Base-by-base conservation (phyloP, 2,888 invertebrate species). In the Tachina fera region DNA sequence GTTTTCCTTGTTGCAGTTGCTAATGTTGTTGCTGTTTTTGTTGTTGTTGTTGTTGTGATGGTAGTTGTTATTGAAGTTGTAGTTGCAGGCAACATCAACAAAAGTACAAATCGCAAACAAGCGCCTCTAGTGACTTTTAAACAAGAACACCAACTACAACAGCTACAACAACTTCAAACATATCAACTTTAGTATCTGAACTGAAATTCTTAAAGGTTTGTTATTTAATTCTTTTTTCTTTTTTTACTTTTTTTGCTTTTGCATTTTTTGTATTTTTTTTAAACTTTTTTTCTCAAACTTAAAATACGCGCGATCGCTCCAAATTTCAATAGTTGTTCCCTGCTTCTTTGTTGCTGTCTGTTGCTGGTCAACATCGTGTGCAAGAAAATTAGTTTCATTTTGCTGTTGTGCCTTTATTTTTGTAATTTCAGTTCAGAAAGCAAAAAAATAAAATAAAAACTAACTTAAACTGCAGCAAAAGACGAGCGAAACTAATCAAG, bases 301-400 rank as follows among this genome's bases (percentile, higher is more conserved):
- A 72, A 84, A 81, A 72, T 75, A 78, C 84, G 85, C 88, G 89
- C 88, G 87, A 89, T 89, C 88, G 88, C 89, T 88, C 89, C 89
- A 87, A 90, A 91, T 91, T 90, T 91, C 89, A 91, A 91, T 91
- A 90, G 87, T 81, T 87, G 67, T 60, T 83, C n/a, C 51, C 63
- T 83, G 72, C 53, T 67, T 74, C 71, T 60, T 65, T 71, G 65
- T 81, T 70, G 85, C 87, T 87, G 65, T 58, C 61, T 67, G 53
- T 81, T 83, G 77, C 77, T 86, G 86, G 86, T 86, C 86, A 86
- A 86, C 90, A 89, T 91, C 92, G 91, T 92, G 92, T 92, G 92
- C 91, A 92, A 92, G 91, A 91, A 92, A 92, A 92, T 92, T 92
- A 92, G 92, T 91, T 91, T 91, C 91, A 91, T 88, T 83, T 83